Conservation (phyloP, 2,113 vertebrate genomes). For the Haliaeetus leucogaster region DNA sequence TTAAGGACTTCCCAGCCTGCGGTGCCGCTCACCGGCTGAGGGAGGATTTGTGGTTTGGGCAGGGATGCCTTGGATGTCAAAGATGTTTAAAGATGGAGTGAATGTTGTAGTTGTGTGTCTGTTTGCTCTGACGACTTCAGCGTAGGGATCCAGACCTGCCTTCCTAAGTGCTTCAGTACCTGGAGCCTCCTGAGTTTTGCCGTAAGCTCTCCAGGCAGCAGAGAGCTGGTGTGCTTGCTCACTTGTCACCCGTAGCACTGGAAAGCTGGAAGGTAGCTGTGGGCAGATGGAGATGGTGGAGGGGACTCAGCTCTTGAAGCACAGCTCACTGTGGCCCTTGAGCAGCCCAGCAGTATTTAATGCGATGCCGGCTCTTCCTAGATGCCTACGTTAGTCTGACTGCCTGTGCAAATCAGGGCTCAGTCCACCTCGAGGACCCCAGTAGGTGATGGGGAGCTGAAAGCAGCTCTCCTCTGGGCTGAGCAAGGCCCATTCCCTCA, state of each 20-base stretch:
- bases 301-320: neutral
- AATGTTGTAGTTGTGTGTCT: neutral
- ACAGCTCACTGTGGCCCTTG: neutral
- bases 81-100: neutral
- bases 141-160: neutral
- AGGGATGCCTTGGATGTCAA: neutral
- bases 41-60: neutral
- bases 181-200: neutral
- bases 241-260: rapidly evolving
- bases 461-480: neutral
- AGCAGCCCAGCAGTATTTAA: neutral
- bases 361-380: neutral
- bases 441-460: neutral
- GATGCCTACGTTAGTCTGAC: rapidly evolving
- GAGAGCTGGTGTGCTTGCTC: rapidly evolving
- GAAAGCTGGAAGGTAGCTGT: neutral
- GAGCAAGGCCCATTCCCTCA: neutral
- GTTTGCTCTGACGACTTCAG: neutral
- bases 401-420: neutral
- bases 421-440: rapidly evolving
- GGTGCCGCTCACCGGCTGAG: neutral
- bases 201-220: neutral
- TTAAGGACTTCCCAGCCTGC: neutral
- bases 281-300: neutral
- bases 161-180: neutral